phyloP scores from a whole-genome alignment of 2,113 vertebrate species.

The Pollimyrus isidori region DNA sequence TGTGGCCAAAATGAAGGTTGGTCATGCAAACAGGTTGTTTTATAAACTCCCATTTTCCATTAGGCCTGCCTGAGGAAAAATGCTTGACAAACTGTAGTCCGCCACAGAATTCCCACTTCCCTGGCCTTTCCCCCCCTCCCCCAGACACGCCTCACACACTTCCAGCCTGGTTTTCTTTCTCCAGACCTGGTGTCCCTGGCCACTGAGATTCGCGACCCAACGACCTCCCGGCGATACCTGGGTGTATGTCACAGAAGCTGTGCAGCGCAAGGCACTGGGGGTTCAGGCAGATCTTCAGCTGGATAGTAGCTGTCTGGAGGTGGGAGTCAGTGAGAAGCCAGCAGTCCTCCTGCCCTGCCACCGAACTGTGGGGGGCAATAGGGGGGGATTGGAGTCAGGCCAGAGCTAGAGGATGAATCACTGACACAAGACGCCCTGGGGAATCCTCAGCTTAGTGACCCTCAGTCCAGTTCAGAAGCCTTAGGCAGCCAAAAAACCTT shows the following conservation, averaged over 20 bases:
- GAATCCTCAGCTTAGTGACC: neutral
- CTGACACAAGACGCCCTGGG: neutral
- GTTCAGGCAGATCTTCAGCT: conserved; percentile 87
- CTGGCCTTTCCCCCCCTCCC: neutral
- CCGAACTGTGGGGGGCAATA: conserved; percentile 57
- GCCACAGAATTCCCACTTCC: neutral
- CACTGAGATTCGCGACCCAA: neutral
- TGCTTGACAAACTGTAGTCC: neutral
- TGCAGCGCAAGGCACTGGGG: conserved; percentile 84
- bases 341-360: conserved; percentile 84
- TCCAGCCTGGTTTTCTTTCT: neutral
- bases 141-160: neutral
- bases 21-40: neutral
- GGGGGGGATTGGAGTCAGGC: neutral
- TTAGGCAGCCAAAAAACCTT: neutral
- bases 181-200: neutral
- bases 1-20: neutral
- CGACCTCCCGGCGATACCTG: conserved; percentile 59
- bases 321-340: conserved; percentile 84
- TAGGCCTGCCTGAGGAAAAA: neutral
- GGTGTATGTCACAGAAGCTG: conserved; percentile 87
- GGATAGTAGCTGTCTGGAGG: conserved; percentile 78
- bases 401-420: neutral
- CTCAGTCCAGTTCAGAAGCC: neutral
- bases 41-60: neutral